Conservation (phyloP, 2,113 vertebrate species). For the Embiotoca jacksoni region DNA sequence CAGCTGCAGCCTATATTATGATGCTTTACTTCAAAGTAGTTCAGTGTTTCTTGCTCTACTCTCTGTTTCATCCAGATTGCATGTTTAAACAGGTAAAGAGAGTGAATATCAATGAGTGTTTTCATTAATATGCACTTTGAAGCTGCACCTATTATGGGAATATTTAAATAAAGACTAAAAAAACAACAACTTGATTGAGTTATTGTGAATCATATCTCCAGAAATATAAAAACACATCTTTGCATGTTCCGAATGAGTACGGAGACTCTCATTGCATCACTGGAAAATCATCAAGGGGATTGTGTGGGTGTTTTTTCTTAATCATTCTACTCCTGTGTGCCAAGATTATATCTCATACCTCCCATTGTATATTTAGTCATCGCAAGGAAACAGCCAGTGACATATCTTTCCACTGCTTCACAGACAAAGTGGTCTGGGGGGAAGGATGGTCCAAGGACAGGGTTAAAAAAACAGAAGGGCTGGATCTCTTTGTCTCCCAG, state of each 20-base stretch:
- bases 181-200: conserved; percentile 45
- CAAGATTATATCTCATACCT: conserved; percentile 77
- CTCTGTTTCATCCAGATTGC: conserved; percentile 11
- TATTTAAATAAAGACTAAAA: conserved; percentile 55
- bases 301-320: conserved; percentile 65
- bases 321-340: conserved; percentile 70
- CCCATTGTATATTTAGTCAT: conserved; percentile 74
- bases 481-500: conserved; percentile 77
- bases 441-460: conserved; percentile 76
- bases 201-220: conserved; percentile 58
- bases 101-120: conserved; percentile 22
- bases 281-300: conserved; percentile 65
- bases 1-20: conserved; percentile 41
- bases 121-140: conserved; percentile 45
- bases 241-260: conserved; percentile 50
- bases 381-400: conserved; percentile 57
- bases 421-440: conserved; percentile 58
- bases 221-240: conserved; percentile 49
- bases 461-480: conserved; percentile 61
- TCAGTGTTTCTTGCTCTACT: conserved; percentile 5
- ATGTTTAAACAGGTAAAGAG: conserved; percentile 23
- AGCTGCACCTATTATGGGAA: conserved; percentile 36
- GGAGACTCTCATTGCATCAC: conserved; percentile 58
- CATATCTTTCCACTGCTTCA: conserved; percentile 66
- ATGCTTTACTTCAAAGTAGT: conserved; percentile 35